A percentile compares a stretch with the other conserved stretches of the same genome.
Conservation (phyloP, 2,888 invertebrate genomes). For the Synanthedon myopaeformis region DNA sequence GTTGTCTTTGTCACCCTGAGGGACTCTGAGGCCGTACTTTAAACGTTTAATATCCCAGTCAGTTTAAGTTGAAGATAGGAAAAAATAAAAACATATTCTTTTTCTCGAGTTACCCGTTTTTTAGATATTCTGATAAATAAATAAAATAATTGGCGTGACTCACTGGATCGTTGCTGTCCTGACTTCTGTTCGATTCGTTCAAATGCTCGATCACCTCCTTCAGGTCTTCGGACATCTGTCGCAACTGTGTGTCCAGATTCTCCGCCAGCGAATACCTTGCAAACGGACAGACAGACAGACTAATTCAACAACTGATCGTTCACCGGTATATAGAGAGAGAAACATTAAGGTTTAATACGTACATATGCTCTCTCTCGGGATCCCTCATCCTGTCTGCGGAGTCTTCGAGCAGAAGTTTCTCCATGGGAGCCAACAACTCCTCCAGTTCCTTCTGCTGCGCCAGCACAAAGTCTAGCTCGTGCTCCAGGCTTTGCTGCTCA, state of each 20-base stretch:
- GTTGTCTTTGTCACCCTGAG: no score
- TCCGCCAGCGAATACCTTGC: constrained; percentile 86
- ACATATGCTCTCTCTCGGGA: constrained; percentile 91
- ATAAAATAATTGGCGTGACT: constrained; percentile 14
- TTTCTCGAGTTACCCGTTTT: no score
- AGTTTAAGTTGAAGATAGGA: no score
- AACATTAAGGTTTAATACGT: constrained; percentile 21
- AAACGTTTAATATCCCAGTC: no score
- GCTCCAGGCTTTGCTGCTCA: constrained; percentile 90
- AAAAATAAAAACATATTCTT: no score
- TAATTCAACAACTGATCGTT: no score
- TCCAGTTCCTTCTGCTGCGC: constrained; percentile 94
- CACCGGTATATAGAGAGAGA: not conserved
- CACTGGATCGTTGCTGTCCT: constrained; percentile 88
- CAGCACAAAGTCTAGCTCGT: constrained; percentile 92
- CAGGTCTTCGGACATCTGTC: constrained; percentile 94
- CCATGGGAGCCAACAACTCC: constrained; percentile 86
- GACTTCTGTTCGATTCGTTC: constrained; percentile 87
- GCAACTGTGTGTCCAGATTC: constrained; percentile 90
- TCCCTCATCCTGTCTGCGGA: constrained; percentile 75
- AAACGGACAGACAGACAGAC: constrained; percentile 5
- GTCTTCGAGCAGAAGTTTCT: constrained; percentile 79
- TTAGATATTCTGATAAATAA: no score
- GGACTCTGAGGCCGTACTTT: no score
- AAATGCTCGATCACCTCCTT: constrained; percentile 95